These are phyloP conservation scores for Thumatha senex DNA, from an alignment of 2,888 invertebrate genomes.

Conservation along the genomic window DNA sequence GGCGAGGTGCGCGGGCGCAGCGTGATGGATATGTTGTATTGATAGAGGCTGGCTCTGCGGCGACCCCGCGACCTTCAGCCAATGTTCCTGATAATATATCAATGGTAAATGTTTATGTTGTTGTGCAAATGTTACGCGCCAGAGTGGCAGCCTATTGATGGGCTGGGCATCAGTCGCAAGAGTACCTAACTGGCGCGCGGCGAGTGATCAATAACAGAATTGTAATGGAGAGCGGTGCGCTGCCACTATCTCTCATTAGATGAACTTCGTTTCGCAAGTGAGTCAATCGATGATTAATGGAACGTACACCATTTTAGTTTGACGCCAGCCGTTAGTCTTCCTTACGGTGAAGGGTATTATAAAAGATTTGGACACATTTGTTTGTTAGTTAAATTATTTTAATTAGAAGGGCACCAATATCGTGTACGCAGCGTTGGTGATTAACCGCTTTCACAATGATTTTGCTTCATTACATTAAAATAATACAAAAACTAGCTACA, in stretches of 20 bases:
- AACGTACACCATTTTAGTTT: not conserved
- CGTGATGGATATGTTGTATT: constrained; percentile 18
- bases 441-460: too few species aligned
- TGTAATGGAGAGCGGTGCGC: not conserved
- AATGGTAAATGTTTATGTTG: constrained; percentile 5
- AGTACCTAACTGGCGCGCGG: not conserved
- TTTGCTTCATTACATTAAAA: too few species aligned
- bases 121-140: constrained; percentile 7
- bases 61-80: constrained; percentile 13
- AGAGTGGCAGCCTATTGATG: constrained; percentile 5
- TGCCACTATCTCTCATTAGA: not conserved
- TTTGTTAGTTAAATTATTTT: not conserved
- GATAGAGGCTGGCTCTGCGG: constrained; percentile 11
- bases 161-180: not conserved
- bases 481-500: too few species aligned
- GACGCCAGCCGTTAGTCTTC: not conserved
- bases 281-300: not conserved
- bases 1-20: constrained; percentile 1
- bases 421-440: too few species aligned
- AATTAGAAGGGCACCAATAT: not conserved
- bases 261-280: not conserved
- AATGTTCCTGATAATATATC: constrained; percentile 5
- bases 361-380: not conserved
- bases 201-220: not conserved
- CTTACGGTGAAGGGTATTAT: not conserved